Evolutionary conservation across 2,113 vertebrate species (phyloP).

Genomic region (Pungitius pungitius): DNA sequence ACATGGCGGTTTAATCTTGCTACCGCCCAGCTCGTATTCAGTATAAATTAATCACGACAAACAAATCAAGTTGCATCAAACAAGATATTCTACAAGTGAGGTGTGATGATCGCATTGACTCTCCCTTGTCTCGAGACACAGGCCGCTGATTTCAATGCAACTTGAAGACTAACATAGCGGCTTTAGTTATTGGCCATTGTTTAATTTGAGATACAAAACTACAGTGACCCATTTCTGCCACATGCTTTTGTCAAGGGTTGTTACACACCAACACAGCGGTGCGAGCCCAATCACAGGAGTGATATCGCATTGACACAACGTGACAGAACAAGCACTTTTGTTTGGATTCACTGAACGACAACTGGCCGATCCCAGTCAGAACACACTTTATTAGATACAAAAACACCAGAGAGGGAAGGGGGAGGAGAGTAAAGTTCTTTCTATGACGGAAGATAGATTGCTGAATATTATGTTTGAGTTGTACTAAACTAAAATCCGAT

Average conservation of each 20-base stretch:
- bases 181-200: constrained; percentile 22
- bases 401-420: background rate
- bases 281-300: constrained; percentile 9
- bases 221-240: constrained; percentile 57
- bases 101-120: background rate
- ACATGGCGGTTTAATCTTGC: constrained; percentile 32
- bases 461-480: background rate
- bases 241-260: constrained; percentile 57
- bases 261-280: constrained; percentile 37
- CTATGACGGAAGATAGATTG: background rate
- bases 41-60: constrained; percentile 9
- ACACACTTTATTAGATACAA: background rate
- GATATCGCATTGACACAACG: constrained; percentile 24
- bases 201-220: constrained; percentile 36
- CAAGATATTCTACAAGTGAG: constrained; percentile 16
- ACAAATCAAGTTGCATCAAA: constrained; percentile 11
- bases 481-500: background rate
- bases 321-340: constrained; percentile 47
- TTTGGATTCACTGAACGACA: constrained; percentile 33
- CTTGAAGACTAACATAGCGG: background rate
- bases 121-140: background rate
- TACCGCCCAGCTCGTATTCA: constrained; percentile 17
- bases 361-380: constrained; percentile 9
- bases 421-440: background rate
- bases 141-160: background rate